Evolutionary conservation across 37 sponge, comb jelly and placozoan genomes (phyloP), one percentile per base, ranked within the genome.

Genomic region (Halisarca cf. caerulea): DNA sequence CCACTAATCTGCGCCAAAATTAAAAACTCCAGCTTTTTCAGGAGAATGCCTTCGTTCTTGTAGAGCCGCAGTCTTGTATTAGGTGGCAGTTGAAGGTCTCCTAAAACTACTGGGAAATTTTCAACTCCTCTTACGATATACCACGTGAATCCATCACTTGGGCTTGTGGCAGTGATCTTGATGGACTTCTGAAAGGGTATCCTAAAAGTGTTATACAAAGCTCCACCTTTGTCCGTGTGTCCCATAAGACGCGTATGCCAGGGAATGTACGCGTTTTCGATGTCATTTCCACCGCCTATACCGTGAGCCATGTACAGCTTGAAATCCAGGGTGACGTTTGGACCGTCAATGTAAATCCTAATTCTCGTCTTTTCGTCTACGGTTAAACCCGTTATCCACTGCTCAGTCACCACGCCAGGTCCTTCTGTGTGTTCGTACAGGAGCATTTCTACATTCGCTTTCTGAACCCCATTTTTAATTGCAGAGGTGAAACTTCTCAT

Each of bases 331-430:
- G 88, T 90, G 8, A 91, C 72, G 30, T 28, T 66, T 45, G 90
- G 91, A 8, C 74, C 86, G 59, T 93, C 94, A 47, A 93, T 82
- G 86, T 93, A 93, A 53, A 93, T 89, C 0, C 94, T 43, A 14
- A 93, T 85, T n/a, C 87, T 39, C 17, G 86, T 84, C 64, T 85
- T 61, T 53, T 88, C 80, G 66, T 86, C 68, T 89, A 60, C 86
- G 0, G 21, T 36, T 0, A 0, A 5, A 21, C 92, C 92, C 68
- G 79, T 51, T 62, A 60, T 88, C 94, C 94, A 93, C 83, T 93
- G 94, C 58, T 93, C 94, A 3, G 94, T 90, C 37, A 93, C 90
- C 24, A 93, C 91, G 37, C 94, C 94, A n/a, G 91, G 79, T 2
- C 88, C 88, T 5, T 88, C 81, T 42, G 32, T 57, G 36, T 66